Evolutionary conservation across 2,113 vertebrate genomes (phyloP), one percentile per base, ranked within the genome.

Genomic region (Xyrauchen texanus): DNA sequence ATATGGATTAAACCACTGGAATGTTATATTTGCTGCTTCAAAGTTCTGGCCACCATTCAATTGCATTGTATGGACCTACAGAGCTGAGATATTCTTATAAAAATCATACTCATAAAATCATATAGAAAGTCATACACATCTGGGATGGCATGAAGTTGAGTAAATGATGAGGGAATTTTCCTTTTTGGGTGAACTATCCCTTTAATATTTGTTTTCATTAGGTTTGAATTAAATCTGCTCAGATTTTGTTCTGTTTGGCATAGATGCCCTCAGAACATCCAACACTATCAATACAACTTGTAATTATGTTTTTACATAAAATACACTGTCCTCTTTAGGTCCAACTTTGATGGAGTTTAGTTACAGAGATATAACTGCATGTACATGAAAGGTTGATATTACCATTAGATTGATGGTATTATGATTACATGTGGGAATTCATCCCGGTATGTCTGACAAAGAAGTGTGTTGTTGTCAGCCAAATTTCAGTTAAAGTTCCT

Each of bases 401-500:
- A 73, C 63, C 9, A 11, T 13, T 11, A 65, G 63, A 80, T 74
- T 75, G 42, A 71, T 72, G 61, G 42, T 60, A 72, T 82, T 72
- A 60, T 71, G 15, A 52, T 79, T 79, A 70, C 71, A 68, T 76
- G 78, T 82, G 63, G 68, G 66, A 72, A 47, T 61, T 62, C 6
- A 11, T 73, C 61, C 67, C 67, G 52, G 65, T 71, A 70, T 73
- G 58, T 44, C 57, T 72, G 8, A 16, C 58, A 84, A 13, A 13
- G 15, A 42, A 6, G 11, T 16, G 45, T 34, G 45, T 47, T 76
- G 71, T 51, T 53, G 47, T 49, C 46, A 44, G 21, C 53, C 66
- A 68, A 12, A 34, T 68, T 61, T 81, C 69, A 83, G 85, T 84
- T 87, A 76, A 63, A 83, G 85, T 91, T 91, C 89, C 89, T 82